Evolutionary conservation across 2,113 vertebrate genomes (phyloP), one percentile per base, ranked within the genome.

Genomic region (Colaptes auratus): DNA sequence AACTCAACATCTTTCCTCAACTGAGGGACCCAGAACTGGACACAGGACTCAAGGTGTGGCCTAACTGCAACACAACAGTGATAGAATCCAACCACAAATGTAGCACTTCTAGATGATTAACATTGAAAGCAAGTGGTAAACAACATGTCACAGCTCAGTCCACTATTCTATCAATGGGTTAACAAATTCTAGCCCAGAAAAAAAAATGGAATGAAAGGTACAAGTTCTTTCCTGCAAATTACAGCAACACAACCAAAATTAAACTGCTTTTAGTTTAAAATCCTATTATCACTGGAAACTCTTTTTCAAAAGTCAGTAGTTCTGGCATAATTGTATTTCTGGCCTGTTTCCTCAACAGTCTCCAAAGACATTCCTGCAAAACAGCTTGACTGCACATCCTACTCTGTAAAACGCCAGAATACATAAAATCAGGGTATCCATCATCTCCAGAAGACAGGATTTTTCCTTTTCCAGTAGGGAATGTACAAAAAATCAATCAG

Each of bases 251-350:
- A 82, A 76, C 35, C 90, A 74, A 94, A 88, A 71, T 89, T 89
- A 92, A 96, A 96, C 56, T 75, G 17, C 6, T 95, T 87, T 82
- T 50, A 92, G 19, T 95, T 86, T 69, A 86, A 44, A 92, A 90
- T 46, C 33, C 93, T 97, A 85, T 96, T 95, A 97, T 92, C 89
- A 96, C 82, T 95, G 80, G 96, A 98, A 97, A 94, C 71, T 72
- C 72, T 82, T 73, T 53, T 96, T 87, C 89, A 96, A 97, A 97
- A 97, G 84, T 91, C 88, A 90, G 82, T 91, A 95, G 56, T 86
- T 91, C 94, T 79, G 78, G 31, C 82, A 87, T 90, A 97, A 96
- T 95, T 96, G 56, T 80, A 94, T 92, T 97, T 92, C 88, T 80
- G 90, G 73, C 76, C 90, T 79, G 75, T 85, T 98, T 98, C 96